These are phyloP conservation scores for Fringilla coelebs DNA, from an alignment of 2,797 vertebrate genomes.

Conservation along the genomic window DNA sequence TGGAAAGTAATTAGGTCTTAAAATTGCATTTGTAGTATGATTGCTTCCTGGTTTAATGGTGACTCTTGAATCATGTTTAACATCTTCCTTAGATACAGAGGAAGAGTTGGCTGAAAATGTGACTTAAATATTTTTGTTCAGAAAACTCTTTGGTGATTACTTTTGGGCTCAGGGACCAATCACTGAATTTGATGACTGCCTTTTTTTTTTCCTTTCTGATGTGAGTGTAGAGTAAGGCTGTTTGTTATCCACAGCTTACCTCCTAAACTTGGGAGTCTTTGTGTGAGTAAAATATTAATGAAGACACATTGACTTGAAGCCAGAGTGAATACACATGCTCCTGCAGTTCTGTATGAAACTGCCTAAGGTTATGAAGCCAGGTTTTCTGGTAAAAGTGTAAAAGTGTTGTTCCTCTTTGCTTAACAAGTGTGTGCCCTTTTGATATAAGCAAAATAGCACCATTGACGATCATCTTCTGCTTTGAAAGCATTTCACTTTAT, in stretches of 20 bases:
- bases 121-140: background rate
- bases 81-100: background rate
- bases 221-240: background rate
- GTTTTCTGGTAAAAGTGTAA: background rate
- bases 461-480: background rate
- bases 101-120: background rate
- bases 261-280: background rate
- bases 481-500: background rate
- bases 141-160: background rate
- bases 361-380: background rate
- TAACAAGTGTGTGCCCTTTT: background rate
- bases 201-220: background rate
- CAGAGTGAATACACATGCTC: background rate
- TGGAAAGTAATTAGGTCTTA: background rate
- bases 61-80: background rate
- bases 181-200: background rate
- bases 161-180: background rate
- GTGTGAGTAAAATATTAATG: background rate
- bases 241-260: background rate
- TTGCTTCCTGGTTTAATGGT: slow-evolving; percentile 26
- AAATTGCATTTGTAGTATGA: background rate
- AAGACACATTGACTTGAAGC: background rate
- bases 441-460: background rate
- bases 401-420: background rate
- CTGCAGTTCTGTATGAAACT: background rate